A percentile compares a stretch with the other conserved stretches of the same genome.
phyloP scores from a whole-genome alignment of 2,888 invertebrate species.

The Lycaena phlaeas region DNA sequence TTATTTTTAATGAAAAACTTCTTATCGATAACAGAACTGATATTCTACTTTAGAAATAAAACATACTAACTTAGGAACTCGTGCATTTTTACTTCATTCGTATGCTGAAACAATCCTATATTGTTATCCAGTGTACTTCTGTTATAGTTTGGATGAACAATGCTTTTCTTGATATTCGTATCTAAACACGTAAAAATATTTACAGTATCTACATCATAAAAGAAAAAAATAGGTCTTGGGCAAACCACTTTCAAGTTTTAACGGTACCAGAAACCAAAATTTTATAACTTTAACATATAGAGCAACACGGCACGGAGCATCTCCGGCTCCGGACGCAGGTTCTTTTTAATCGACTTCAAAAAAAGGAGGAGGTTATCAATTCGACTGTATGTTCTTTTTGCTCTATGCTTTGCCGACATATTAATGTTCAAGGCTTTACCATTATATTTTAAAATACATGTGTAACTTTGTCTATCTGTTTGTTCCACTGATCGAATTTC shows the following conservation, averaged over 20 bases:
- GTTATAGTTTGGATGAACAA: slow-evolving; percentile 41
- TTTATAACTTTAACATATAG: background rate
- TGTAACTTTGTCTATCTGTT: too few relatives aligned
- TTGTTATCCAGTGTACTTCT: slow-evolving; percentile 40
- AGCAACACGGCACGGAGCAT: background rate
- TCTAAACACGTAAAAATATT: background rate
- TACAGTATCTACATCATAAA: background rate
- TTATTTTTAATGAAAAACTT: slow-evolving; percentile 1
- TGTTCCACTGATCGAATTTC: too few relatives aligned
- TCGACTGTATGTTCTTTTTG: too few relatives aligned
- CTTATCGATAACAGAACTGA: slow-evolving; percentile 23
- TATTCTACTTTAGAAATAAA: too few relatives aligned
- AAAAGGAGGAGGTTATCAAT: too few relatives aligned
- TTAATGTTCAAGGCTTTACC: too few relatives aligned
- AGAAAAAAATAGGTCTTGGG: background rate
- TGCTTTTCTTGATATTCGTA: slow-evolving; percentile 28
- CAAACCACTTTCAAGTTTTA: too few relatives aligned
- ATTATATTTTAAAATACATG: too few relatives aligned
- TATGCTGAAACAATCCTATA: slow-evolving; percentile 44
- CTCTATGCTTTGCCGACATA: too few relatives aligned
- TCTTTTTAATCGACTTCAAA: too few relatives aligned
- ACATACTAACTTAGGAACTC: slow-evolving; percentile 8
- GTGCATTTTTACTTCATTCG: background rate
- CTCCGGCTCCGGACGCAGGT: background rate
- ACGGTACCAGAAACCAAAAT: too few relatives aligned